Conservation (phyloP, 2,888 invertebrate genomes). For the Heteropelma amictum region DNA sequence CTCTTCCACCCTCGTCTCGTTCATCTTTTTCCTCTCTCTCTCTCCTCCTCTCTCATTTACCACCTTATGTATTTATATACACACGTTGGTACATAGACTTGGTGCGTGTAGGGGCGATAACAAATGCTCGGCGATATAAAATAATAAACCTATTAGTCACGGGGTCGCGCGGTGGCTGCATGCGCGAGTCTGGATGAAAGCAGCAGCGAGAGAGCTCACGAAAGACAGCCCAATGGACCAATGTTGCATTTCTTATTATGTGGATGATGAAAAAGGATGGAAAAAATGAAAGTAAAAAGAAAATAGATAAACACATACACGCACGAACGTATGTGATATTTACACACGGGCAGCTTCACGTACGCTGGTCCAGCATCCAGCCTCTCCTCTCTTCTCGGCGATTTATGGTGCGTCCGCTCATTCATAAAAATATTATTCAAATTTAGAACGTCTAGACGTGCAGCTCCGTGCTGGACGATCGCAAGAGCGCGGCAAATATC, state of each 20-base stretch:
- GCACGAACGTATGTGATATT: background rate
- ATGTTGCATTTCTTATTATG: constrained; percentile 18
- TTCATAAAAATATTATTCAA: constrained; percentile 78
- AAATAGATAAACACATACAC: background rate
- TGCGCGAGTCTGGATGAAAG: constrained; percentile 45
- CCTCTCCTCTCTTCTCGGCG: constrained; percentile 45
- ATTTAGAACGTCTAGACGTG: constrained; percentile 76
- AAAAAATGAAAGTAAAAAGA: constrained; percentile 22
- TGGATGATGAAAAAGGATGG: constrained; percentile 36
- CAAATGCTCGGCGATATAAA: constrained; percentile 75
- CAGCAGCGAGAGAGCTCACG: constrained; percentile 35
- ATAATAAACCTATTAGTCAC: constrained; percentile 77
- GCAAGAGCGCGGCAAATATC: constrained; percentile 23
- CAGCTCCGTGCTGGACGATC: constrained; percentile 31
- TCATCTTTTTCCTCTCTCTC: constrained; percentile 27
- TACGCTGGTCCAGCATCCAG: constrained; percentile 21
- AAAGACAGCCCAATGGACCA: constrained; percentile 30
- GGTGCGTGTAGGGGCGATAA: constrained; percentile 58
- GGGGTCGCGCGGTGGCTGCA: constrained; percentile 58
- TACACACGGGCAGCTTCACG: constrained; percentile 9
- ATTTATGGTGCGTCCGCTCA: constrained; percentile 76
- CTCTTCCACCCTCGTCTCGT: constrained; percentile 35
- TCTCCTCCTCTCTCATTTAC: background rate
- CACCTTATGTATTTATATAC: constrained; percentile 15
- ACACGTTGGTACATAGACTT: background rate